These are phyloP conservation scores for Pterostichus niger DNA, from an alignment of 2,888 invertebrate genomes.

Conservation along the genomic window DNA sequence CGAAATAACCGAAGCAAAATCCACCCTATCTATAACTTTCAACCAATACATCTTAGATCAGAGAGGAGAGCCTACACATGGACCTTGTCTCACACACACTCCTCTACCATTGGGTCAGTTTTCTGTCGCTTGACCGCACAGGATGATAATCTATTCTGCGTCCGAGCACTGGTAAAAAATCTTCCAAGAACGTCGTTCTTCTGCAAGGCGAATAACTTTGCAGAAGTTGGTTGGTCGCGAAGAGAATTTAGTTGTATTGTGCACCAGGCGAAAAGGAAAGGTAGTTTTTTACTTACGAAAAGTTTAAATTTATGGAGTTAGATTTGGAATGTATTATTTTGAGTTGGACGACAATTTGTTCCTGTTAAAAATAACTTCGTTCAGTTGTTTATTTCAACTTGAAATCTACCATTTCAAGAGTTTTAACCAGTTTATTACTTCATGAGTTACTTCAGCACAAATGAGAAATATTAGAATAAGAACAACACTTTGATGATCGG, in stretches of 20 bases:
- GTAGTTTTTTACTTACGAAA: constrained; percentile 1
- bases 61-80: neutral
- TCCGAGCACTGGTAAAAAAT: constrained; percentile 12
- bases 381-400: no score
- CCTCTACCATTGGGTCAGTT: neutral
- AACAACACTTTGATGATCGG: no score
- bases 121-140: constrained; percentile 42
- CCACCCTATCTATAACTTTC: no score
- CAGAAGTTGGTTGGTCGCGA: neutral
- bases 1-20: constrained; percentile 22
- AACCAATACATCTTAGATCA: constrained; percentile 5
- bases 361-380: neutral
- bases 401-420: no score
- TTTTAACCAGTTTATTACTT: no score
- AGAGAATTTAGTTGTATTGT: constrained; percentile 6
- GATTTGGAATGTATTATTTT: constrained; percentile 7
- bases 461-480: no score
- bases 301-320: neutral
- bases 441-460: no score
- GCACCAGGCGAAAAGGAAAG: neutral
- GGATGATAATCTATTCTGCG: constrained; percentile 45
- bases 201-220: constrained; percentile 7
- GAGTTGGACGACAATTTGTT: neutral
- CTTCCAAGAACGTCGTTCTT: neutral
- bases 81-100: no score